Evolutionary conservation across 2,888 invertebrate species (phyloP).

Genomic region (Imbricaverruca yamaguchii): DNA sequence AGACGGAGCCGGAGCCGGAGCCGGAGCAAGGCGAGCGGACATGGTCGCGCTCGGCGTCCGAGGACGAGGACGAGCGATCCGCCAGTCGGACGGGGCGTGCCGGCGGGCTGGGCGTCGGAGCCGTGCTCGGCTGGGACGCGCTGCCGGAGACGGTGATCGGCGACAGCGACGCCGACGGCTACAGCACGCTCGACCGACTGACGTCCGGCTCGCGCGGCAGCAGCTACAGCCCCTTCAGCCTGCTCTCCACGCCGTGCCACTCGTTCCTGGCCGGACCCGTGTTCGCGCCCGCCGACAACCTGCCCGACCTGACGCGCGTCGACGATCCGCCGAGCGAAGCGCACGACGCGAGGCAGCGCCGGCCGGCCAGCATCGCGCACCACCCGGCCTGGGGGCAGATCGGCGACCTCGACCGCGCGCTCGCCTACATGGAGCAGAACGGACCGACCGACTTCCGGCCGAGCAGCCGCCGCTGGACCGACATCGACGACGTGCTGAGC

Average conservation of each 20-base stretch:
- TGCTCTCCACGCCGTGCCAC: constrained; percentile 10
- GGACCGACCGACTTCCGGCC: constrained; percentile 9
- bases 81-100: not conserved
- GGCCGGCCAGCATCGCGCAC: constrained; percentile 4
- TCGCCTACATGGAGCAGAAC: constrained; percentile 6
- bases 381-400: constrained; percentile 19
- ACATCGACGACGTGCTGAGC: constrained; percentile 8
- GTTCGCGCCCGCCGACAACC: not conserved
- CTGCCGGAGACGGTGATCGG: not conserved
- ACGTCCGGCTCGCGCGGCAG: not conserved
- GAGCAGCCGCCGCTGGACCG: not conserved
- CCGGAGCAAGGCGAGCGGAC: not conserved
- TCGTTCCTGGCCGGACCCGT: not conserved
- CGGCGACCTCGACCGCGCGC: constrained; percentile 11
- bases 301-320: not conserved
- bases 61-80: not conserved
- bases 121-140: not conserved
- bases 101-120: not conserved
- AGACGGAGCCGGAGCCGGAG: not conserved
- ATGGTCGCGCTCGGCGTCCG: not conserved
- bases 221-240: constrained; percentile 13
- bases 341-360: not conserved
- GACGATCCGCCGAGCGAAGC: not conserved
- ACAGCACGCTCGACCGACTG: not conserved
- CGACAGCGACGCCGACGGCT: not conserved